Evolutionary conservation across 2,113 vertebrate genomes (phyloP).

Genomic region (Pelecanus crispus): DNA sequence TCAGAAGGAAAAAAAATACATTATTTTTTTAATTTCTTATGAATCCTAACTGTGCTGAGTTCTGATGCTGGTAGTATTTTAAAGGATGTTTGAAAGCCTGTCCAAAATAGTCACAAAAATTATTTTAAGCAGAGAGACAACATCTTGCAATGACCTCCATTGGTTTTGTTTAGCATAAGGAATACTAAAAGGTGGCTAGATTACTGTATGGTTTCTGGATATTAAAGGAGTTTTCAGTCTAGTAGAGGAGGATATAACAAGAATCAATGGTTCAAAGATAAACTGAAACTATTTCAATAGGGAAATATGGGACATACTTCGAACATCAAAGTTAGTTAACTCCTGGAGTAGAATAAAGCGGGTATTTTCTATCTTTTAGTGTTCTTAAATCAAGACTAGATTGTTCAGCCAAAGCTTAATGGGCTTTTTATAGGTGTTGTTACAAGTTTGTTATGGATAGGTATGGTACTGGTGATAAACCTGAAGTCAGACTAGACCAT

Average conservation of each 20-base stretch:
- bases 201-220: not conserved
- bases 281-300: not conserved
- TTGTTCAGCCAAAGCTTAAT: not conserved
- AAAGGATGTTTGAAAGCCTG: not conserved
- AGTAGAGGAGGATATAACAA: not conserved
- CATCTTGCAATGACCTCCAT: not conserved
- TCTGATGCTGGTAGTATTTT: not conserved
- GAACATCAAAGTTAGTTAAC: not conserved
- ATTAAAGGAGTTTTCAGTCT: not conserved
- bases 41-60: not conserved
- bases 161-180: not conserved
- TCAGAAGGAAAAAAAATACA: not conserved
- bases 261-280: not conserved
- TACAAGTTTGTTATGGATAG: not conserved
- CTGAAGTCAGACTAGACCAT: not conserved
- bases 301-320: not conserved
- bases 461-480: not conserved
- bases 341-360: not conserved
- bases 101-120: not conserved
- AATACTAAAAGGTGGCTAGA: not conserved
- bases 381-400: not conserved
- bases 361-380: not conserved
- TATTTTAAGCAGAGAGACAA: not conserved
- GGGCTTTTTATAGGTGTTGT: not conserved
- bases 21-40: not conserved